Conservation (phyloP, 2,888 invertebrate species). For the Scaptomyza parva region DNA sequence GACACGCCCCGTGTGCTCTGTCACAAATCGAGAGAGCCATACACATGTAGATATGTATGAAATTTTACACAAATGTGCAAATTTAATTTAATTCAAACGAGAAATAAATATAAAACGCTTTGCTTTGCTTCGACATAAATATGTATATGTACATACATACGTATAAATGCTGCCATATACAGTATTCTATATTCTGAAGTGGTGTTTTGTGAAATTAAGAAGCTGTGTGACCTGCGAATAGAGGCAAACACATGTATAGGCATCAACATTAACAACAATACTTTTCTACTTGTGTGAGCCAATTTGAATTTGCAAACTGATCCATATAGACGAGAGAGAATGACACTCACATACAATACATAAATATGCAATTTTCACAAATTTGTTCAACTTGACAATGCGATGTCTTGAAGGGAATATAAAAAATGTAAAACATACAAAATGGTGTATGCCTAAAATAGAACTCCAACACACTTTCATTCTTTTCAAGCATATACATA, state of each 20-base stretch:
- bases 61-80: conserved; percentile 81
- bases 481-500: not conserved
- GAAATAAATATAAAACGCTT: conserved; percentile 72
- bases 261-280: conserved; percentile 13
- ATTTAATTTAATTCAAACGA: conserved; percentile 81
- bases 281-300: conserved; percentile 5
- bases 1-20: conserved; percentile 43
- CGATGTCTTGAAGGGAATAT: conserved; percentile 6
- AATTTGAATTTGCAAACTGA: conserved; percentile 36
- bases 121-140: conserved; percentile 56
- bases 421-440: conserved; percentile 1
- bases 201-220: conserved; percentile 49
- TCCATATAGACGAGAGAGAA: conserved; percentile 4
- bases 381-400: conserved; percentile 45
- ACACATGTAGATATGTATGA: conserved; percentile 68
- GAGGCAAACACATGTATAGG: conserved; percentile 20
- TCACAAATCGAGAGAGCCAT: no score
- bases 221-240: conserved; percentile 32
- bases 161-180: conserved; percentile 28
- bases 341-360: conserved; percentile 12
- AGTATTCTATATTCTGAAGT: conserved; percentile 4
- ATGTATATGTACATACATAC: conserved; percentile 25
- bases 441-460: not conserved
- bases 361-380: conserved; percentile 33
- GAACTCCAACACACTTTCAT: not conserved